A percentile compares a stretch with the other conserved stretches of the same genome.
These are phyloP conservation scores for Meta bourneti DNA, from an alignment of 2,888 invertebrate genomes.

Conservation along the genomic window DNA sequence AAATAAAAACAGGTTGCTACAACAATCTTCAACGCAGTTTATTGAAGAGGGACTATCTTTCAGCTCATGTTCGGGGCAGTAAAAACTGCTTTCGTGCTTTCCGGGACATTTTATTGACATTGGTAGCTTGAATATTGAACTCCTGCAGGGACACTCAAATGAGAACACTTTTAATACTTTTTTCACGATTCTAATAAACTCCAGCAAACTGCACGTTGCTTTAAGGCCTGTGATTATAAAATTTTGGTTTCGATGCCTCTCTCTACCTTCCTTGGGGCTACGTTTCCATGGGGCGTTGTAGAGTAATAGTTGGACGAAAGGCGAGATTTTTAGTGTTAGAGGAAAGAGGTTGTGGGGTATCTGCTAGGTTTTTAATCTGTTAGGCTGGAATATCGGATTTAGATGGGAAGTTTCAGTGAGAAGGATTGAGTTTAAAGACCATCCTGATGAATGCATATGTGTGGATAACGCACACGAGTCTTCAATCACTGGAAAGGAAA, in stretches of 20 bases:
- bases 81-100: neutral
- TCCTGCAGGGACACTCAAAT: neutral
- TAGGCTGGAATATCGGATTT: neutral
- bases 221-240: too few species aligned
- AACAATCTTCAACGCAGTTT: too few species aligned
- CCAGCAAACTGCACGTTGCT: neutral
- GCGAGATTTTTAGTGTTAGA: neutral
- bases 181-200: neutral
- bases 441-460: too few species aligned
- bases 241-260: too few species aligned
- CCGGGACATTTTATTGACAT: neutral
- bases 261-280: neutral
- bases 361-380: neutral
- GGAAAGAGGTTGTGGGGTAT: neutral
- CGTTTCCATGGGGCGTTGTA: neutral
- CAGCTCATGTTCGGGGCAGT: neutral
- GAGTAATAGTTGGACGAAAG: neutral
- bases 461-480: too few species aligned
- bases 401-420: too few species aligned
- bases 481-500: too few species aligned
- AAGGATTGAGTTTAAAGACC: too few species aligned
- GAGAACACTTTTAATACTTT: neutral
- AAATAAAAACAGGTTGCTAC: too few species aligned
- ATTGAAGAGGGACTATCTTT: too few species aligned
- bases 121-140: neutral